Percentiles rank a stretch among this genome's conserved stretches.
Conservation (phyloP, 2,888 invertebrate genomes). For the Stenchaetothrips biformis region DNA sequence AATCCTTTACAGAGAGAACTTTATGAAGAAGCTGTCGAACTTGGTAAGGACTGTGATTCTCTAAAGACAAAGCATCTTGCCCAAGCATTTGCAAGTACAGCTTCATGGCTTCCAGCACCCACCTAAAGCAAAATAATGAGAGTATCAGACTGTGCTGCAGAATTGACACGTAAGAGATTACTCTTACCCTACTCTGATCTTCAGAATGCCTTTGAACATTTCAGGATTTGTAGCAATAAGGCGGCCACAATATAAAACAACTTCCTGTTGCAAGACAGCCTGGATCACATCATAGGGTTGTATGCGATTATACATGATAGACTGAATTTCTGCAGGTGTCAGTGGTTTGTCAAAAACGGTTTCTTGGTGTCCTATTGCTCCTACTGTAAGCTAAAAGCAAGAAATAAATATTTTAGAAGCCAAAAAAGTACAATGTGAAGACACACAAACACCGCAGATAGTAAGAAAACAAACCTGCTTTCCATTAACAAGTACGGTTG, state of each 20-base stretch:
- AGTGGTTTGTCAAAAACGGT: conserved; percentile 96
- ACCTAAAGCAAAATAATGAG: conserved; percentile 53
- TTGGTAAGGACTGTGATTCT: conserved; percentile 83
- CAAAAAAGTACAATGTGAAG: background rate
- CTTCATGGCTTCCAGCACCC: conserved; percentile 84
- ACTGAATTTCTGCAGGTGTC: conserved; percentile 91
- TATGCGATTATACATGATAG: conserved; percentile 84
- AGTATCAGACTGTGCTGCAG: conserved; percentile 21
- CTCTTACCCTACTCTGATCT: conserved; percentile 62
- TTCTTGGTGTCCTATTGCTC: conserved; percentile 90
- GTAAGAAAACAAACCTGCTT: conserved; percentile 67
- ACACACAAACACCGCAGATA: background rate
- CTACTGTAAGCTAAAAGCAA: conserved; percentile 71
- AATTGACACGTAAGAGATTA: background rate
- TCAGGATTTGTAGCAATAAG: conserved; percentile 88
- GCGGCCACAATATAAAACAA: conserved; percentile 89
- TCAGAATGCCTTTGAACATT: conserved; percentile 91
- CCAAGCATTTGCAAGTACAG: conserved; percentile 66
- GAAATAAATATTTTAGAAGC: conserved; percentile 22
- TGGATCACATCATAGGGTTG: conserved; percentile 88
- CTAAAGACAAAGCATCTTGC: conserved; percentile 56
- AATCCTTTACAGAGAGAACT: conserved; percentile 78
- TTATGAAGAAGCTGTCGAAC: conserved; percentile 75
- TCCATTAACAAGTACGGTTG: conserved; percentile 93
- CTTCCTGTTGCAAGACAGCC: conserved; percentile 88